phyloP scores from a whole-genome alignment of 1,140 invertebrate genomes.

The Drosophila punjabiensis region DNA sequence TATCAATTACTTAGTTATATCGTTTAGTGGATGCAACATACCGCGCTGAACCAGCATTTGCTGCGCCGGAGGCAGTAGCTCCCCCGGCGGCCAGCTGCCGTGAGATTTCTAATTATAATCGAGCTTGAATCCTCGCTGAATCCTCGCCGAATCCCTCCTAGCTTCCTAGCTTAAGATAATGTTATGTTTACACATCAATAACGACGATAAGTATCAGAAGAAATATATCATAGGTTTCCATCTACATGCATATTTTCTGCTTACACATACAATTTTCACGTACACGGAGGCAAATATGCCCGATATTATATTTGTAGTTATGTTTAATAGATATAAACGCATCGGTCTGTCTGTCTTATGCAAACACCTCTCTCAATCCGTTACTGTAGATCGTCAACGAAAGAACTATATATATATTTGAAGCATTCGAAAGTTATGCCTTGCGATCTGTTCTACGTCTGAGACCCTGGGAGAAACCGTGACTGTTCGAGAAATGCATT shows the following conservation, averaged over 20 bases:
- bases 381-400: constrained; percentile 16
- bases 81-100: constrained; percentile 57
- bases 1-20: constrained; percentile 67
- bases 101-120: constrained; percentile 67
- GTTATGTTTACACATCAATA: constrained; percentile 76
- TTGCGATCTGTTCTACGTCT: constrained; percentile 41
- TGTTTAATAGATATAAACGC: constrained; percentile 3
- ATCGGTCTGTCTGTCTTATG: constrained; percentile 26
- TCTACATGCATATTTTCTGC: constrained; percentile 58
- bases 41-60: constrained; percentile 70
- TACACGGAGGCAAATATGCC: constrained; percentile 43
- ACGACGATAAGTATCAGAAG: constrained; percentile 75
- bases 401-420: constrained; percentile 17
- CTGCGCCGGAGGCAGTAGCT: constrained; percentile 19
- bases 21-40: constrained; percentile 82
- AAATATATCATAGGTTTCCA: constrained; percentile 69
- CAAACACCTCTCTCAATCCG: constrained; percentile 19
- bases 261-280: constrained; percentile 42
- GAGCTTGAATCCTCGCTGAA: constrained; percentile 29
- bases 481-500: constrained; percentile 46
- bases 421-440: constrained; percentile 36
- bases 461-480: constrained; percentile 69
- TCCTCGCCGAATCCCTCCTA: constrained; percentile 10
- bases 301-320: constrained; percentile 27
- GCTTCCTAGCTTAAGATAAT: constrained; percentile 52